Base-by-base conservation (phyloP, 2,888 invertebrate species). In the Kuschelorhynchus macadamiae region DNA sequence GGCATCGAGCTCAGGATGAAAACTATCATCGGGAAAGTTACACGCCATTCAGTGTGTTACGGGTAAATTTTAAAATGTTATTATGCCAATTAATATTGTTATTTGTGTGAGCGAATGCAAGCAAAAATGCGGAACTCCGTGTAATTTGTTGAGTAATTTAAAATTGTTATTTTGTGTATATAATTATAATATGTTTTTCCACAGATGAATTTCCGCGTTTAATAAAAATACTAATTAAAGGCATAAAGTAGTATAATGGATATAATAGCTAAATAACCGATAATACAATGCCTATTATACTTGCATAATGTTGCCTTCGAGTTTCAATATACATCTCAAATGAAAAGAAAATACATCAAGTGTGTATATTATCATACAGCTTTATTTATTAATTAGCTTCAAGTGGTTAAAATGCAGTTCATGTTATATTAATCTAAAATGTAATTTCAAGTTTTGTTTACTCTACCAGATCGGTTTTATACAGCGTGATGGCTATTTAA, bases 31-130 rank as follows among this genome's bases (percentile, higher is more conserved):
- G 62, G 62, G 62, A 62, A 62, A 62, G 53, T 53, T 62, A 46
- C 62, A 62, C 53, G 62, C 62, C 17, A 62, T 41, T 62, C 52
- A 53, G 11, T 55, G 30, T 55, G 41, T 55, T 55, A 55, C 55
- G 17, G 30, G 55, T 14, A 42, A 62, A 62, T 62, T 62, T 44
- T 32, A 61, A 52, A 61, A 61, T 16, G 25, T 53, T 62, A 62
- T 53, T 62, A 62, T 53, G 33, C 53, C 62, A 62, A 62, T 62
- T 62, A 62, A 62, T 62, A 62, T 56, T 64, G 56, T 56, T 64
- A 42, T 41, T 62, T 64, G 47, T 61, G 61, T 61, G 61, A 52
- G 63, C 44, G n/a, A 12, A 25, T 44, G 65, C 57, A 36, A 50
- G 50, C 44, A 57, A 16, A 57, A 65, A 65, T 59, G 65, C 65